Percentiles rank a stretch among this genome's conserved stretches.
These are phyloP conservation scores for Campodea augens DNA, from an alignment of 1,140 invertebrate species.

Conservation along the genomic window DNA sequence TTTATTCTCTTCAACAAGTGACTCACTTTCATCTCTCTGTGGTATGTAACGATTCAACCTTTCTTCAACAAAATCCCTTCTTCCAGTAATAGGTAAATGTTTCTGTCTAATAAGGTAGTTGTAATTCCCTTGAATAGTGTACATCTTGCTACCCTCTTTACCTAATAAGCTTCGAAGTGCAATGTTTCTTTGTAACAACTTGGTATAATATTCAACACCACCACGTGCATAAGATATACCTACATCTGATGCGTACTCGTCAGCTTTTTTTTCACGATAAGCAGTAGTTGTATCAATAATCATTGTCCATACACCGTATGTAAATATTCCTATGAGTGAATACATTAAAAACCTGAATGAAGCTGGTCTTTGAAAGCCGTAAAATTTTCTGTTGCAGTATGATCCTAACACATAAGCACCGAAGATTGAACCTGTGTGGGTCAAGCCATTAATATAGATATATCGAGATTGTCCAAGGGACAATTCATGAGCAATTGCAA, in stretches of 20 bases:
- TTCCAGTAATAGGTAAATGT: constrained; percentile 35
- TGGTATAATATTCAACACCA: constrained; percentile 52
- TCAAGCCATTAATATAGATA: constrained; percentile 29
- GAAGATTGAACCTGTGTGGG: constrained; percentile 26
- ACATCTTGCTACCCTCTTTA: constrained; percentile 29
- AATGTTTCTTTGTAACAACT: constrained; percentile 46
- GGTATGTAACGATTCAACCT: too few relatives aligned
- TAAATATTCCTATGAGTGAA: constrained; percentile 32
- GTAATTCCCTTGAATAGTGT: constrained; percentile 45
- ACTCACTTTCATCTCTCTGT: too few relatives aligned
- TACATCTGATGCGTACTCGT: constrained; percentile 35
- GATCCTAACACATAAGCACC: constrained; percentile 28
- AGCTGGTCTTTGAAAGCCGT: constrained; percentile 31
- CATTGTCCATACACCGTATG: constrained; percentile 35
- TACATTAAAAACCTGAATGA: constrained; percentile 32
- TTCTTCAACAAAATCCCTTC: constrained; percentile 38
- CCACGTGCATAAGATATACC: constrained; percentile 41
- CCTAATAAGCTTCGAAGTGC: constrained; percentile 44
- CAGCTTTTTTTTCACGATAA: constrained; percentile 35
- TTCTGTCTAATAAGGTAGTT: constrained; percentile 39
- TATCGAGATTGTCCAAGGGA: constrained; percentile 33
- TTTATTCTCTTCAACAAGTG: too few relatives aligned
- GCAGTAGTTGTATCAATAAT: constrained; percentile 39
- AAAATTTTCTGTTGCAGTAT: constrained; percentile 29
- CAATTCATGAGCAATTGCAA: constrained; percentile 53